These are phyloP conservation scores for Thysanoteuthis rhombus DNA, from an alignment of 2,888 invertebrate genomes.

Conservation along the genomic window DNA sequence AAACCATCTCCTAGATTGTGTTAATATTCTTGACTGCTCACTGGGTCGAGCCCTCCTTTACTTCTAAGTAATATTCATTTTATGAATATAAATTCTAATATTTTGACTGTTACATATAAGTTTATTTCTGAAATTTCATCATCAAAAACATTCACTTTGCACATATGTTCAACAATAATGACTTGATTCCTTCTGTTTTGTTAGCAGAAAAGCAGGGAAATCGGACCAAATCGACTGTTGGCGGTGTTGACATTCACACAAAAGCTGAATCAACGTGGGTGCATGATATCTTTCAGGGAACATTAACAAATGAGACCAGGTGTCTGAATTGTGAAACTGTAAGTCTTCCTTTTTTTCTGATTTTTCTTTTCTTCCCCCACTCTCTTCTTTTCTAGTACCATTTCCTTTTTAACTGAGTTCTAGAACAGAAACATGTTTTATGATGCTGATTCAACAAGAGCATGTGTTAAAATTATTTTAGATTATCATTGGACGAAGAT, in stretches of 20 bases:
- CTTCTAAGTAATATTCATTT: no score
- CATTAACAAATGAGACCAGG: slow-evolving; percentile 97
- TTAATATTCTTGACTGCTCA: no score
- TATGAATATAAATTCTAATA: no score
- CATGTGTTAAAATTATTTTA: neutral
- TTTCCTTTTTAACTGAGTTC: neutral
- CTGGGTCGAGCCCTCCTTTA: no score
- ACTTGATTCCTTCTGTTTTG: neutral
- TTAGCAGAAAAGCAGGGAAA: slow-evolving; percentile 62
- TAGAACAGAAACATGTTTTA: neutral
- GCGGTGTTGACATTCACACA: slow-evolving; percentile 45
- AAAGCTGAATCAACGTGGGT: slow-evolving; percentile 89
- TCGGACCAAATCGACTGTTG: slow-evolving; percentile 47
- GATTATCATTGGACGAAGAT: neutral
- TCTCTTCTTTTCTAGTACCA: no score
- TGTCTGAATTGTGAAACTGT: slow-evolving; percentile 99
- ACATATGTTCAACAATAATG: neutral
- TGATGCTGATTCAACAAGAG: neutral
- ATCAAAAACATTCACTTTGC: no score
- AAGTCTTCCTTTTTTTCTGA: slow-evolving; percentile 55
- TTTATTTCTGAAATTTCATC: no score
- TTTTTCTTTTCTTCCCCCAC: neutral
- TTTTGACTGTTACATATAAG: no score
- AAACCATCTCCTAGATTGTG: no score
- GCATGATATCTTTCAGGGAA: slow-evolving; percentile 99